Base-by-base conservation (phyloP, 2,113 vertebrate species). In the Ophiodon elongatus region DNA sequence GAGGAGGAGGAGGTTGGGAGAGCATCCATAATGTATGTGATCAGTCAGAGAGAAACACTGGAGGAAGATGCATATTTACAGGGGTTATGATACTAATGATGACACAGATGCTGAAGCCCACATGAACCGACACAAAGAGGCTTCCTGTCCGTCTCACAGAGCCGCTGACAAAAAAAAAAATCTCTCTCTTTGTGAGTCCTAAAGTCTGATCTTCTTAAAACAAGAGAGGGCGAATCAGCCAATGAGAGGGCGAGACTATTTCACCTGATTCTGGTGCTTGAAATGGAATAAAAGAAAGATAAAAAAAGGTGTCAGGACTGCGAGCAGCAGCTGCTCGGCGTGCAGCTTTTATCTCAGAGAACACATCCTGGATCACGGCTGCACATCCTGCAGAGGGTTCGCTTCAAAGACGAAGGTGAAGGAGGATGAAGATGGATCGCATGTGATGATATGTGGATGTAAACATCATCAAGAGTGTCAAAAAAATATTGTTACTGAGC, bases 21-120 rank as follows among this genome's bases (percentile, higher is more conserved):
- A 82, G 79, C 87, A 92, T 92, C 82, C 88, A 93, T 95, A 93
- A 94, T 94, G 91, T 85, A 93, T 94, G 93, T 88, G 89, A 92
- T 92, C 90, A 87, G 88, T 90, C 91, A 86, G 90, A 93, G 81
- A 79, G 85, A 91, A 89, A 83, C 86, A 77, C 66, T 80, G 75
- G 85, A 90, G 73, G 89, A 89, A 90, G 79, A 87, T 91, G 88
- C 93, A 90, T 82, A 90, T 91, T 88, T 93, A 80, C 75, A 72
- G 87, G 25, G 83, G 79, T 89, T 86, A 84, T 74, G 87, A 90
- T 84, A 79, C 84, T 91, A 83, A 92, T 90, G 85, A 91, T 87
- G 85, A 83, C 85, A 89, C 79, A 90, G 70, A 89, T 85, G 84
- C 68, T 74, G 71, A 41, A 63, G 54, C 63, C 54, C 64, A 78